These are phyloP conservation scores for Sinodicranocentrus sp. DNA, from an alignment of 2,888 invertebrate genomes.

Conservation along the genomic window DNA sequence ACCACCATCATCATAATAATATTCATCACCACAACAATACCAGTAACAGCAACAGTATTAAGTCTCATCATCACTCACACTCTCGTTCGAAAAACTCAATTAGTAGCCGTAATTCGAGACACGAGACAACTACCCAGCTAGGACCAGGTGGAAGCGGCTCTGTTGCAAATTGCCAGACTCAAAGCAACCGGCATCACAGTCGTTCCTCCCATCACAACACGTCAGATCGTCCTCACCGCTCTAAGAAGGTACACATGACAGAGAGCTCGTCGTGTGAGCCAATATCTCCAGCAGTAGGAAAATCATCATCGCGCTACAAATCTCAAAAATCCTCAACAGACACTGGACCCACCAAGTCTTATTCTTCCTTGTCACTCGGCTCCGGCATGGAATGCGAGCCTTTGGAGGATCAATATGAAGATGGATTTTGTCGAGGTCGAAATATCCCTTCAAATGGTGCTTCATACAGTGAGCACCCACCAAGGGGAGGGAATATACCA, in stretches of 20 bases:
- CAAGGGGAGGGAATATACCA: conserved; percentile 30
- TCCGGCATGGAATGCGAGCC: conserved; percentile 75
- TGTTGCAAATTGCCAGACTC: conserved; percentile 25
- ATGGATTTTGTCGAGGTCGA: conserved; percentile 55
- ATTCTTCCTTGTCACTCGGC: conserved; percentile 57
- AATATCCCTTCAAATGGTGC: conserved; percentile 70
- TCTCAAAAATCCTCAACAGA: conserved; percentile 41
- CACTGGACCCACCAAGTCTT: conserved; percentile 51
- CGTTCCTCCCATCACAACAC: conserved; percentile 48
- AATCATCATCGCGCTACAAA: conserved; percentile 36
- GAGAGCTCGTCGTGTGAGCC: conserved; percentile 64
- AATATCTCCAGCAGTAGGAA: conserved; percentile 46
- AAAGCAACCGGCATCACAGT: conserved; percentile 29
- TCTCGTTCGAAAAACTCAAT: conserved; percentile 57
- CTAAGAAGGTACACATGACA: conserved; percentile 62
- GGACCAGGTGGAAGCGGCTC: conserved; percentile 16
- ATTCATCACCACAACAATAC: conserved; percentile 6
- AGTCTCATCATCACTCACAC: conserved; percentile 46
- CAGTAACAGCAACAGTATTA: conserved; percentile 34
- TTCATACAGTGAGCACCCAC: conserved; percentile 52
- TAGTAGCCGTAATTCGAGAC: conserved; percentile 52
- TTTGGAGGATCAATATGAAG: conserved; percentile 71
- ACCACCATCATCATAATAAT: conserved; percentile 26
- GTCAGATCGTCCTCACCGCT: conserved; percentile 59
- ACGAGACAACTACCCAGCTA: conserved; percentile 36